Base-by-base conservation (phyloP, 1,140 invertebrate genomes). In the Maniola jurtina region DNA sequence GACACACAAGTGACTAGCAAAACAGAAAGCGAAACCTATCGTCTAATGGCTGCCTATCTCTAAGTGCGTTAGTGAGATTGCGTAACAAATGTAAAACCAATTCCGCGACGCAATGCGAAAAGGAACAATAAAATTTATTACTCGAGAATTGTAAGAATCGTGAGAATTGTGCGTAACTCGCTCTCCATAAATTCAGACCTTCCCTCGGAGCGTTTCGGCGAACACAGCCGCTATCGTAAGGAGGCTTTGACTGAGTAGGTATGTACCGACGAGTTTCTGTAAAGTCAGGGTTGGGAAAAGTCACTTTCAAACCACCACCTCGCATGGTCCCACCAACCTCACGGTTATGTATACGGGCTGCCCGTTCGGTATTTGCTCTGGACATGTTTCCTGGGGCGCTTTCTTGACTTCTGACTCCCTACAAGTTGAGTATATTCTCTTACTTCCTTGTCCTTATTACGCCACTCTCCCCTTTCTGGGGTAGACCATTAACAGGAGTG, bases 101-200 rank as follows among this genome's bases (percentile, higher is more conserved):
- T 62, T 66, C 57, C 54, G 52, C 52, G 60, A 62, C 63, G 55
- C 63, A 66, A 66, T 66, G 57, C 56, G 60, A 58, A 57, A 56
- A 50, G 61, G 52, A 66, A 62, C 68, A 66, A 68, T 76, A 70
- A 76, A 77, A 74, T 72, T 70, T 74, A 74, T 77, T 72, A 70
- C 60, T 58, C 64, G 47, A 55, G 48, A 76, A 70, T 70, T 68
- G 66, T 67, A 67, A 70, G 65, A 55, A 34, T 55, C 52, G 52
- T 73, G 57, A 47, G 58, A 62, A 61, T 67, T 58, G 64, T 61
- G 55, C 71, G 66, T 69, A 66, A 75, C 67, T 70, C 66, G 68
- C 68, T 70, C 70, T 71, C 70, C 67, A 72, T 76, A 79, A 76
- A 79, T 74, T 73, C 64, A 56, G 65, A 38, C 50, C 63, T 67